A percentile compares a stretch with the other conserved stretches of the same genome.
Evolutionary conservation across 2,888 invertebrate genomes (phyloP).

Genomic region (Pyrocoelia pectoralis): DNA sequence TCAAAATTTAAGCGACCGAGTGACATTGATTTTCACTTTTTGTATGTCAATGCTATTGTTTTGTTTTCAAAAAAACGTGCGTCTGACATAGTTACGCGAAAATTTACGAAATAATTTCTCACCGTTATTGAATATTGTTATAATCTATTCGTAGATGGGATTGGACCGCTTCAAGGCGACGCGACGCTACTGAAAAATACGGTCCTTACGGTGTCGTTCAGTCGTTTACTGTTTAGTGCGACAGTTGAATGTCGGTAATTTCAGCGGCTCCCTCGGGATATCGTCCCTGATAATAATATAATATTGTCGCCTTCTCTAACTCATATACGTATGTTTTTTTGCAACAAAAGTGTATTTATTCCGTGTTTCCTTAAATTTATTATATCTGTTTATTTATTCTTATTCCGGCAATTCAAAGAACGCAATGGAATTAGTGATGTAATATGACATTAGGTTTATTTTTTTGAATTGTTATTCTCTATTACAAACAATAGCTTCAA

Average conservation of each 20-base stretch:
- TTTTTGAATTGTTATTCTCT: too few species aligned
- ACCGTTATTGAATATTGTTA: background rate
- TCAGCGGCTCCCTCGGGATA: slow-evolving; percentile 45
- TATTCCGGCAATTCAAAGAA: background rate
- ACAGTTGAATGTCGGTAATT: slow-evolving; percentile 49
- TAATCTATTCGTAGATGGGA: background rate
- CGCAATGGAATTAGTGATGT: background rate
- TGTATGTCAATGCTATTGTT: slow-evolving; percentile 26
- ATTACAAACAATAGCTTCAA: too few species aligned
- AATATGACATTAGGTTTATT: too few species aligned
- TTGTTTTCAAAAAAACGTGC: slow-evolving; percentile 4
- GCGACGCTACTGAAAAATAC: slow-evolving; percentile 35
- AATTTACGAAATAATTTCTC: background rate
- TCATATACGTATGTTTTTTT: slow-evolving; percentile 35
- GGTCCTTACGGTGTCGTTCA: slow-evolving; percentile 41
- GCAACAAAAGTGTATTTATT: slow-evolving; percentile 20
- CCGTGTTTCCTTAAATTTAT: slow-evolving; percentile 19
- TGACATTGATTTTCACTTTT: slow-evolving; percentile 24
- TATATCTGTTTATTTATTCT: background rate
- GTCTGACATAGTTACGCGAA: background rate
- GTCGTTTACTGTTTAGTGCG: slow-evolving; percentile 47
- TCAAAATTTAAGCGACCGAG: background rate
- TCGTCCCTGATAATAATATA: slow-evolving; percentile 43
- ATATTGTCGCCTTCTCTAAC: slow-evolving; percentile 39
- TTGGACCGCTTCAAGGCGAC: slow-evolving; percentile 15